Evolutionary conservation across 1,140 invertebrate genomes (phyloP).

Genomic region (Sitophilus oryzae): DNA sequence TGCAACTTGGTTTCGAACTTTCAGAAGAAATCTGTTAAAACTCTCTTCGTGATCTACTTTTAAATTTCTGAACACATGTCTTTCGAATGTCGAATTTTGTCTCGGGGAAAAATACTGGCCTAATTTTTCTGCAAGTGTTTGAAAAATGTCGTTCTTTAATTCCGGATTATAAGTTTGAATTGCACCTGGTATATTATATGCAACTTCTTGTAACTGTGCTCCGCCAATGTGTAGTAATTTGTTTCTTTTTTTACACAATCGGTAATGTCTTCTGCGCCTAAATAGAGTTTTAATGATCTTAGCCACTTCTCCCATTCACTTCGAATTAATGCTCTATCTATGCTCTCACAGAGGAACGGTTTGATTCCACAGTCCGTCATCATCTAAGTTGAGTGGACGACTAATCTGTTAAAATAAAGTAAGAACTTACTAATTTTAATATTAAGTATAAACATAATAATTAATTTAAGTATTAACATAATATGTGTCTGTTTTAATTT

Average conservation of each 20-base stretch:
- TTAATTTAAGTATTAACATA: too few relatives aligned
- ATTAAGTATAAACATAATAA: too few relatives aligned
- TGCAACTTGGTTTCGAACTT: slow-evolving; percentile 32
- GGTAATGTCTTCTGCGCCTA: slow-evolving; percentile 21
- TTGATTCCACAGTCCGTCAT: too few relatives aligned
- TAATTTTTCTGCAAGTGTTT: slow-evolving; percentile 14
- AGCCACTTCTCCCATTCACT: slow-evolving; percentile 17
- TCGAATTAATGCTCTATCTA: slow-evolving; percentile 18
- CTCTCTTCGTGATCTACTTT: slow-evolving; percentile 26
- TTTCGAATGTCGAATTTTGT: too few relatives aligned
- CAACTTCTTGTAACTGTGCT: slow-evolving; percentile 34
- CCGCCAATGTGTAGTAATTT: slow-evolving; percentile 33
- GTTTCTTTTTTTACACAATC: slow-evolving; percentile 28
- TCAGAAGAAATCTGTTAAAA: slow-evolving; percentile 25
- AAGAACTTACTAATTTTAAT: too few relatives aligned
- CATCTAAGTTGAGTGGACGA: too few relatives aligned
- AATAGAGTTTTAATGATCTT: slow-evolving; percentile 14
- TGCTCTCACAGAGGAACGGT: too few relatives aligned
- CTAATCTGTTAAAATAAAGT: too few relatives aligned
- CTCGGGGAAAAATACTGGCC: too few relatives aligned
- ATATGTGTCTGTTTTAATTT: too few relatives aligned
- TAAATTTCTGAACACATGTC: slow-evolving; percentile 35
- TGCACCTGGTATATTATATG: slow-evolving; percentile 30
- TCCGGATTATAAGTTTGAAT: slow-evolving; percentile 17
- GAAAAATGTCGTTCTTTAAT: slow-evolving; percentile 20